Evolutionary conservation across 2,888 invertebrate species (phyloP), one percentile per base, ranked within the genome.

Genomic region (Molorchus minor): DNA sequence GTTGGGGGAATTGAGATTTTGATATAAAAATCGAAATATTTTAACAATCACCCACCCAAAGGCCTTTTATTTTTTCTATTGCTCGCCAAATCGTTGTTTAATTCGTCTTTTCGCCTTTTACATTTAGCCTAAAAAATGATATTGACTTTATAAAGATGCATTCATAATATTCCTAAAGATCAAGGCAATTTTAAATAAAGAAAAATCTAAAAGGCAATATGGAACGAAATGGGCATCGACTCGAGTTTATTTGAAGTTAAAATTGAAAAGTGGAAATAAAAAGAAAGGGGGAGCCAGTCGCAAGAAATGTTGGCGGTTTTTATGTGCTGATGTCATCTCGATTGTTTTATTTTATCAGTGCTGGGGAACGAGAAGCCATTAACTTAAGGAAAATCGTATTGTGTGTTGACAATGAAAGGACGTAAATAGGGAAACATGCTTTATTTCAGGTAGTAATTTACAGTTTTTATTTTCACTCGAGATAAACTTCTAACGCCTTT

Each of bases 291-390:
- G 1, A 25, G 10, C 2, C 5, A 40, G 19, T 2, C 43, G 19
- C 33, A 46, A 33, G 33, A 33, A 33, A 46, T 33, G 33, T 46
- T 33, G 17, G 33, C 12, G 33, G 16, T 46, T 46, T 46, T 46
- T 46, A 33, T 46, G 35, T 15, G 43, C 12, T 25, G 43, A 41
- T 41, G 41, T 21, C 47, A 36, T 40, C 29, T 40, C 16, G 38
- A 52, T 40, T 52, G 52, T 52, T 40, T 52, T 41, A 52, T 29
- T 52, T 52, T 52, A 52, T 52, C 52, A 29, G 17, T 38, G 38
- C 33, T 19, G 17, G 29, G 17, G 43, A 33, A 33, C 29, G 21
- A 21, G 33, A 53, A 43, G 33, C 30, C 43, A 43, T 53, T 43
- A 41, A 43, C 53, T 47, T 47, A 47, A 35, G 19, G 20, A 12